A percentile compares a stretch with the other conserved stretches of the same genome.
phyloP scores from a whole-genome alignment of 2,888 invertebrate genomes.

The Cataglyphis cursor region DNA sequence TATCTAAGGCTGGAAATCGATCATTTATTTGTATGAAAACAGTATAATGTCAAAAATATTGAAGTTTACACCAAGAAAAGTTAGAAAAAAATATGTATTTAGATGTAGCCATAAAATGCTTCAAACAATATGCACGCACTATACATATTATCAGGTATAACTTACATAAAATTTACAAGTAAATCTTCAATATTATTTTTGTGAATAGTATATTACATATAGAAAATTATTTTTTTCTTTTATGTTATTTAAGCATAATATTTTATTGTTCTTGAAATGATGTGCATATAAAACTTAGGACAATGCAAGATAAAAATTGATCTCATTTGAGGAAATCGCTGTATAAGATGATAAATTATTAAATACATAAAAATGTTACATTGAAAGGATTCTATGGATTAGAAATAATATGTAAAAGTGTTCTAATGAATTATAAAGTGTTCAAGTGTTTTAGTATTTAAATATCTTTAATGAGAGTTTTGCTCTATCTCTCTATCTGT shows the following conservation, averaged over 20 bases:
- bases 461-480: slow-evolving; percentile 18
- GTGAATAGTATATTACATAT: not conserved
- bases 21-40: not conserved
- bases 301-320: slow-evolving; percentile 29
- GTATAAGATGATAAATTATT: slow-evolving; percentile 25
- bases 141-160: slow-evolving; percentile 3
- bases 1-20: not conserved
- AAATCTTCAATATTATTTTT: slow-evolving; percentile 29
- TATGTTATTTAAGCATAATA: slow-evolving; percentile 6
- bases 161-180: slow-evolving; percentile 2
- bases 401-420: not conserved
- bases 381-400: slow-evolving; percentile 8
- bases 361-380: not conserved
- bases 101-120: not conserved
- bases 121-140: not conserved
- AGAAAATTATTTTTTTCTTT: slow-evolving; percentile 1
- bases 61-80: not conserved
- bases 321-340: slow-evolving; percentile 38
- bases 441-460: slow-evolving; percentile 7
- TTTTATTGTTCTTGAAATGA: slow-evolving; percentile 11
- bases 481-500: not conserved
- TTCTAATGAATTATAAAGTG: not conserved
- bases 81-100: slow-evolving; percentile 3
- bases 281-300: slow-evolving; percentile 1
- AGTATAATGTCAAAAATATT: not conserved